Conservation (phyloP, 2,888 invertebrate genomes). For the Drosophila melanosoma region DNA sequence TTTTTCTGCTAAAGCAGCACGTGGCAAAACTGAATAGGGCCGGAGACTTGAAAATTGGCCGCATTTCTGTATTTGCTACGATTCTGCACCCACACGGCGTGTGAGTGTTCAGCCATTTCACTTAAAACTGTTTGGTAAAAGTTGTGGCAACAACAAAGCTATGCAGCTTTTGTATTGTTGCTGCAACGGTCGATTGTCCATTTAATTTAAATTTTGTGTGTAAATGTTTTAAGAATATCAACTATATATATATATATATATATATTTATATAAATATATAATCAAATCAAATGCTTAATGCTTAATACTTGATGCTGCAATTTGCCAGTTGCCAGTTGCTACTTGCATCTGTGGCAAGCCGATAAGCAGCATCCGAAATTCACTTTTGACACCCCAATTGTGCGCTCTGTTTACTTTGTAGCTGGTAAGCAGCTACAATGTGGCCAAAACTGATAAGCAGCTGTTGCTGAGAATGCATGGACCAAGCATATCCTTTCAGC, state of each 20-base stretch:
- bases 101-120: conserved; percentile 55
- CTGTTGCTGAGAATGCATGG: conserved; percentile 54
- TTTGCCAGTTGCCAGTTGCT: conserved; percentile 32
- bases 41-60: conserved; percentile 65
- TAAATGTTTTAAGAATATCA: conserved; percentile 27
- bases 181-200: conserved; percentile 45
- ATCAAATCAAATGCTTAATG: conserved; percentile 27
- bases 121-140: conserved; percentile 53
- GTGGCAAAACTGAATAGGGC: conserved; percentile 39
- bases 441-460: conserved; percentile 63
- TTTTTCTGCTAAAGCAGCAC: conserved; percentile 26
- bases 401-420: conserved; percentile 36
- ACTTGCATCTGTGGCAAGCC: conserved; percentile 40
- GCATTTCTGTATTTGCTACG: conserved; percentile 56
- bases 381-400: conserved; percentile 21
- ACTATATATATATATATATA: not conserved
- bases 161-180: conserved; percentile 11
- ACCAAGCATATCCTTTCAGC: not conserved
- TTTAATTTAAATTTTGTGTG: conserved; percentile 60
- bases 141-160: conserved; percentile 35
- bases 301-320: not conserved
- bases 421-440: conserved; percentile 39
- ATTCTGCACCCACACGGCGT: conserved; percentile 39
- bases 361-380: conserved; percentile 49
- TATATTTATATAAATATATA: not conserved